Percentiles rank a stretch among this genome's conserved stretches.
Evolutionary conservation across 92 coral and sea anemone genomes (phyloP).

Genomic region (Micromussa lordhowensis): DNA sequence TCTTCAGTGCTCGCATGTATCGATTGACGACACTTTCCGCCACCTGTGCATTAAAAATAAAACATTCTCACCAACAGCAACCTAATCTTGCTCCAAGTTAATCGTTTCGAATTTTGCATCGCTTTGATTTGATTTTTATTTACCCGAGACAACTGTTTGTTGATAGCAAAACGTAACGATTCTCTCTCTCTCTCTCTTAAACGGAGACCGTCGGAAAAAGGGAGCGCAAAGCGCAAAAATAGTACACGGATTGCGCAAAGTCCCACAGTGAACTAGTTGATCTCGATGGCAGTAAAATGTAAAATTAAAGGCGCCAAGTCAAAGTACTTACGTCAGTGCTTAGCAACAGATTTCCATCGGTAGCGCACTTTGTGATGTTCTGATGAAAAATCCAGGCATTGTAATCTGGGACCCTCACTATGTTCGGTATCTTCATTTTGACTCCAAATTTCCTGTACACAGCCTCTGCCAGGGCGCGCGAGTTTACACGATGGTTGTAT

Average conservation of each 20-base stretch:
- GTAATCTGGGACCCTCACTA: slow-evolving; percentile 53
- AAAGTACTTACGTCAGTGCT: slow-evolving; percentile 70
- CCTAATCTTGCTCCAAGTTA: background rate
- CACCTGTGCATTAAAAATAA: slow-evolving; percentile 57
- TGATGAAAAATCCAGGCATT: slow-evolving; percentile 83
- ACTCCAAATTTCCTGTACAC: slow-evolving; percentile 70
- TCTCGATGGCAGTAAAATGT: background rate
- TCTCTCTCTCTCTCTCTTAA: no score
- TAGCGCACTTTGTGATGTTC: slow-evolving; percentile 78
- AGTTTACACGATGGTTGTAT: slow-evolving; percentile 49
- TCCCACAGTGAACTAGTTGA: background rate
- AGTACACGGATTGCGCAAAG: no score
- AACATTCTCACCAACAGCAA: background rate
- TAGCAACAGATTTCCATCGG: slow-evolving; percentile 87
- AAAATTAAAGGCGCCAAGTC: no score
- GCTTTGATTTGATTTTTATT: no score
- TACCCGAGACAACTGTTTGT: no score
- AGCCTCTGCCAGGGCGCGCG: slow-evolving; percentile 44
- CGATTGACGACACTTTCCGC: slow-evolving; percentile 76
- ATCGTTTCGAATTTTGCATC: no score
- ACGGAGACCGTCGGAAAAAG: no score
- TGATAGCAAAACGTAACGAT: no score
- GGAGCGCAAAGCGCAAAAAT: no score
- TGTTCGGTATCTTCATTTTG: slow-evolving; percentile 59
- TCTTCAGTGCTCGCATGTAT: slow-evolving; percentile 67